Base-by-base conservation (phyloP, 1,140 invertebrate genomes). In the Zaprionus taronus region DNA sequence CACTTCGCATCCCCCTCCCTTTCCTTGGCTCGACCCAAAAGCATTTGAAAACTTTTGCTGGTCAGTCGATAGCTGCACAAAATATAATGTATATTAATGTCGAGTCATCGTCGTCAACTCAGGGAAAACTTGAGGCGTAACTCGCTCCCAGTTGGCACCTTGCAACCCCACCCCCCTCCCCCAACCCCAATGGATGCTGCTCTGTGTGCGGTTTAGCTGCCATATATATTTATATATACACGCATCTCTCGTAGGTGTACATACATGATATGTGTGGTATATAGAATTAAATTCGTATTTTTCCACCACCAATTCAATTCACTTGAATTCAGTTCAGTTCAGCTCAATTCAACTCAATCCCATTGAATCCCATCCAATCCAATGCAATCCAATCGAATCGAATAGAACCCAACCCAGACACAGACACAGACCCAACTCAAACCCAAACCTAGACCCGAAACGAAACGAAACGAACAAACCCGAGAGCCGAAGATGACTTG, bases 61-160 rank as follows among this genome's bases (percentile, higher is more conserved):
- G 80, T 82, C 80, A 86, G 83, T 79, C 80, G 83, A 85, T 85
- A 82, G 83, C 83, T 86, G 83, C 79, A 73, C 78, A 72, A 72
- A 76, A 83, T 83, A 86, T 87, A 87, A 73, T 87, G 67, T 75
- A 87, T 78, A 89, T 81, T 89, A 87, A 82, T 84, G 84, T 83
- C 83, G 73, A 87, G 80, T 87, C 83, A 87, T 86, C 83, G 83
- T 72, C 80, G 51, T 75, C 75, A 51, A 79, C 69, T 64, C 60
- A 24, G 49, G 26, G 22, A 66, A 53, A 73, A 68, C 57, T 72
- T 26, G 58, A 63, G 64, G 65, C 72, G 36, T 67, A 67, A 63
- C 65, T 55, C 76, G 34, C 64, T 53, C 53, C 41, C 41, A 47
- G 5, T 47, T 47, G 41, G 41, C 72, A 66, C 26, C 51, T 53